Evolutionary conservation across 2,113 vertebrate species (phyloP), one percentile per base, ranked within the genome.

Genomic region (Delphinus delphis): DNA sequence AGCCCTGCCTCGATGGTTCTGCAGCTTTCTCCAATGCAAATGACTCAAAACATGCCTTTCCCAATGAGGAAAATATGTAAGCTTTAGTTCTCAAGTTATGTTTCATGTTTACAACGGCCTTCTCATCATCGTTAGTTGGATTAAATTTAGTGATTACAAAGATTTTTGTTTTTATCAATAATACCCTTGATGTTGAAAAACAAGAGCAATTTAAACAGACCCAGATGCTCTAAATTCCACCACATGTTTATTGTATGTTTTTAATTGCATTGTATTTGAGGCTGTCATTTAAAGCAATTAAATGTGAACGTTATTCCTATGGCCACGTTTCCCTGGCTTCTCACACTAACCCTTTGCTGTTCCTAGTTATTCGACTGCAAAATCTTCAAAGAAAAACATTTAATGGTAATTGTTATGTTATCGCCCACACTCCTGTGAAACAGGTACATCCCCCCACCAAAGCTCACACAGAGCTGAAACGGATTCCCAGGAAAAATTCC

Each of bases 131-230:
- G 68, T 95, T 98, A 98, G 98, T 97, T 98, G 98, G 98, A 98
- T 98, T 98, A 98, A 98, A 98, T 98, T 98, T 98, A 98, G 98
- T 98, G 96, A 98, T 98, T 98, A 98, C 98, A 98, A 98, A 98
- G 97, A 95, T 98, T 98, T 98, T 98, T 98, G 98, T 96, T 98
- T 98, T 98, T 98, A 98, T 98, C 98, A 98, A 97, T 97, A 97
- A 96, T 97, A 97, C 98, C 98, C 98, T 98, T 99, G 98, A 98
- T 99, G 98, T 98, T 98, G 94, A 95, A 97, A 98, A 98, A 98
- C 97, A 98, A 98, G 98, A 83, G 91, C 97, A 97, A 97, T 98
- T 98, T 98, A 98, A 98, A 98, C 96, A 98, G 98, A 98, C 96
- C 98, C 99, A 99, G 98, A 98, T 98, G 98, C 90, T 98, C 98